Base-by-base conservation (phyloP, 2,113 vertebrate species). In the Chauna torquata region DNA sequence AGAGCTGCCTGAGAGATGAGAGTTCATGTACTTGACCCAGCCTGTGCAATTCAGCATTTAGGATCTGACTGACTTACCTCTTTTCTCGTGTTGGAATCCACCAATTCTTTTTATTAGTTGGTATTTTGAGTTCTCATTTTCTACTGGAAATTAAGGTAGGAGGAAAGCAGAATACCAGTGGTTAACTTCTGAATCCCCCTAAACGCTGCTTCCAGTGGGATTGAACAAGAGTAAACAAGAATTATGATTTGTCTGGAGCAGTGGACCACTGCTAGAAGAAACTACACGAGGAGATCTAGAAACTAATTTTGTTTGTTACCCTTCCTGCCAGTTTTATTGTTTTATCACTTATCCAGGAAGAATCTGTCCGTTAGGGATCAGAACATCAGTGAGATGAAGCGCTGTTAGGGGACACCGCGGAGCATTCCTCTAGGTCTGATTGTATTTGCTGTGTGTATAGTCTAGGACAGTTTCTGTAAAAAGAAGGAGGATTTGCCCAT, bases 1-100 rank as follows among this genome's bases (percentile, higher is more conserved):
- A 85, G 92, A 79, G 82, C 86, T 92, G 89, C 77, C 36, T 86
- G 62, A 69, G 52, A 92, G 82, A 86, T 59, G 38, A 38, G 55
- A 75, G 72, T 87, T 97, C 70, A n/a, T 72, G 32, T 68, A 47
- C 58, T 89, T 85, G 86, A 89, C 74, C 68, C 65, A 93, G 68
- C 4, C 20, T 55, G 22, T 82, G 68, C 34, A 86, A 36, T 42
- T 49, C 12, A 50, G 49, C 38, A 38, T 89, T 78, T 23, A 66
- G 74, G 52, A 84, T 87, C 74, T 87, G 34, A 32, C 74, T 87
- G 34, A 32, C 55, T 82, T 84, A 18, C 3, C 30, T 88, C 64
- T 64, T 65, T 49, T 66, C 44, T 62, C 2, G 2, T 38, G 22
- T 12, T 82, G 45, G 49, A 92, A 77, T 52, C 49, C 23, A 36